Conservation (phyloP, 2,888 invertebrate species). For the Eurytoma adleriae region DNA sequence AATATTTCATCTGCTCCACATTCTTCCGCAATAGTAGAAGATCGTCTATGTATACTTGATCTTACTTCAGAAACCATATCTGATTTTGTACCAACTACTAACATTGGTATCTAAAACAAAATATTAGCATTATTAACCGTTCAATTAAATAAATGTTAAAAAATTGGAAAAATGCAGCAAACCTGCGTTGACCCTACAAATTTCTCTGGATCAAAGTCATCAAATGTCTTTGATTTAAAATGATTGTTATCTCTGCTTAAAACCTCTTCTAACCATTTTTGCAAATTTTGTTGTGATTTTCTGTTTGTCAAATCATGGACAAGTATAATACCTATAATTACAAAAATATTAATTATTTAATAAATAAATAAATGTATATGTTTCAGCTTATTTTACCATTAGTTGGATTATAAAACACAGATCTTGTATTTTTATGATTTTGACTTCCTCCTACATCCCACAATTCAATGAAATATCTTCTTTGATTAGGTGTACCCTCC, state of each 20-base stretch:
- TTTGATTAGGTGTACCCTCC: conserved; percentile 94
- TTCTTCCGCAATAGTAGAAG: conserved; percentile 88
- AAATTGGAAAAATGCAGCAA: conserved; percentile 46
- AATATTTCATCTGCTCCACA: conserved; percentile 96
- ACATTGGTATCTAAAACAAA: conserved; percentile 87
- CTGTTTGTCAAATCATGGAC: conserved; percentile 98
- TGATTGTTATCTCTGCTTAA: conserved; percentile 83
- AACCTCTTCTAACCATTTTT: conserved; percentile 95
- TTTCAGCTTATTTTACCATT: conserved; percentile 81
- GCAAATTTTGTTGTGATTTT: conserved; percentile 95
- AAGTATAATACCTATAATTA: conserved; percentile 87
- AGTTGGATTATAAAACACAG: conserved; percentile 95
- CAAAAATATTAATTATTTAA: background rate
- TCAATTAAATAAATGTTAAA: background rate
- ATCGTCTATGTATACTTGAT: conserved; percentile 78
- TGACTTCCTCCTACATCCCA: conserved; percentile 99
- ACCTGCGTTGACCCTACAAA: conserved; percentile 89
- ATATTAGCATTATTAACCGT: conserved; percentile 14
- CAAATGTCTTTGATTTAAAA: conserved; percentile 76
- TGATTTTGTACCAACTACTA: conserved; percentile 95
- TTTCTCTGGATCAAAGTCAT: conserved; percentile 90
- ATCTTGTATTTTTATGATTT: conserved; percentile 93
- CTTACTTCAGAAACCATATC: conserved; percentile 90
- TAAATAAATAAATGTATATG: conserved; percentile 3
- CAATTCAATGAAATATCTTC: conserved; percentile 94